Base-by-base conservation (phyloP, 2,888 invertebrate species). In the Agrotis ipsilon region DNA sequence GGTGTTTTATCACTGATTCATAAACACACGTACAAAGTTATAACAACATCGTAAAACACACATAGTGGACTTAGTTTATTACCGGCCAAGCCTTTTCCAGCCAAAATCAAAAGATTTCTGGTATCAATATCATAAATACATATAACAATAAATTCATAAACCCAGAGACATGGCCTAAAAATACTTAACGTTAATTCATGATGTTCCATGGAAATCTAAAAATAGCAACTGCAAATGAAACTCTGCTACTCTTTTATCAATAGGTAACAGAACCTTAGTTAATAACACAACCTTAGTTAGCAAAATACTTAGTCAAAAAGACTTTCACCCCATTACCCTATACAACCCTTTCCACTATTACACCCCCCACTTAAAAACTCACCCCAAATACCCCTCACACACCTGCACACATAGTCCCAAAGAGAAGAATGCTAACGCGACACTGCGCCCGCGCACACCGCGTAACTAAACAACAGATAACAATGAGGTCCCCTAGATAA, bases 401-500 rank as follows among this genome's bases (percentile, higher is more conserved):
- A 72, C 65, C 27, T 61, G 39, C 48, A 67, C 57, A 70, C 80
- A 80, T 81, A 58, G 60, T 66, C 55, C 49, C 7, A 65, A 64
- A 59, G 18, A 57, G n/a, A 39, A 68, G 59, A 71, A 74, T 58
- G 72, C 72, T 54, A 75, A 80, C 82, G 84, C 82, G 79, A 78
- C 63, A 75, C 74, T 61, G 48, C 63, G 71, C 52, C 45, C 51
- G 73, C 76, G 75, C 75, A 78, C 75, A 57, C 57, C 68, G 76
- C 67, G 65, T 70, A 77, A 83, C 86, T 86, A 85, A 82, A 80
- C 81, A 74, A 57, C 61, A 59, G 86, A 86, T 86, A 86, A 86
- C 80, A 78, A 74, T 78, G 75, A 78, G 75, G 79, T 77, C 62
- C 58, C 64, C 13, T 55, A 74, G 93, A 93, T 93, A 91, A 93